A percentile compares a stretch with the other conserved stretches of the same genome.
phyloP scores from a whole-genome alignment of 2,888 invertebrate species.

The Cantharis flavilabris region DNA sequence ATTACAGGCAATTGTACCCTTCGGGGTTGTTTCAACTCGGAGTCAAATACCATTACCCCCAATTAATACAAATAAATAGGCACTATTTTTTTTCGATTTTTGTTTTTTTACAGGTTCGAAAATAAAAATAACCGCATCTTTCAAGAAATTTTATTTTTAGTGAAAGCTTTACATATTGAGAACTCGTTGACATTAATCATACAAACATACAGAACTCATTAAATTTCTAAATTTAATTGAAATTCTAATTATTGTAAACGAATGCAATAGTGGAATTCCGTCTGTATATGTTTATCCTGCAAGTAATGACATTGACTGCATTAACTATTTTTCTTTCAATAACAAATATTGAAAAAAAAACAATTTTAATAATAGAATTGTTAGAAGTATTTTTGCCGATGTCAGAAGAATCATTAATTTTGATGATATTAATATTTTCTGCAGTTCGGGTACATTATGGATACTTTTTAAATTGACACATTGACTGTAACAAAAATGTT shows the following conservation, averaged over 20 bases:
- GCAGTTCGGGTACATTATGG: too few relatives aligned
- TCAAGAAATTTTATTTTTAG: not conserved
- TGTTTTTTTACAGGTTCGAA: not conserved
- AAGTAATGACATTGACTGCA: not conserved
- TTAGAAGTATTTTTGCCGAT: not conserved
- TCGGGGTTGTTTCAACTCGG: not conserved
- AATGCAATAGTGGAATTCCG: not conserved
- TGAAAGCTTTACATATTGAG: not conserved
- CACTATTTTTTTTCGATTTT: too few relatives aligned
- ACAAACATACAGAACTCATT: not conserved
- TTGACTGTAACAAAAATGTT: too few relatives aligned
- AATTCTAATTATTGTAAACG: not conserved
- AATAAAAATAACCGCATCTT: not conserved
- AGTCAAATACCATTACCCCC: too few relatives aligned
- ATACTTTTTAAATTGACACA: too few relatives aligned
- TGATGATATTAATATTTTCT: too few relatives aligned
- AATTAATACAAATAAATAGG: too few relatives aligned
- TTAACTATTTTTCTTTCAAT: not conserved
- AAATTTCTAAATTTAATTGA: not conserved
- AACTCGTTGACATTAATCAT: not conserved
- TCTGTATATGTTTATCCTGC: not conserved
- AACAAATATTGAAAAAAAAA: not conserved
- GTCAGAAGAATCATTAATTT: not conserved
- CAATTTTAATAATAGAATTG: not conserved
- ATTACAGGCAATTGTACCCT: not conserved